Conservation (phyloP, 2,797 vertebrate species). For the Chelidonichthys spinosus region DNA sequence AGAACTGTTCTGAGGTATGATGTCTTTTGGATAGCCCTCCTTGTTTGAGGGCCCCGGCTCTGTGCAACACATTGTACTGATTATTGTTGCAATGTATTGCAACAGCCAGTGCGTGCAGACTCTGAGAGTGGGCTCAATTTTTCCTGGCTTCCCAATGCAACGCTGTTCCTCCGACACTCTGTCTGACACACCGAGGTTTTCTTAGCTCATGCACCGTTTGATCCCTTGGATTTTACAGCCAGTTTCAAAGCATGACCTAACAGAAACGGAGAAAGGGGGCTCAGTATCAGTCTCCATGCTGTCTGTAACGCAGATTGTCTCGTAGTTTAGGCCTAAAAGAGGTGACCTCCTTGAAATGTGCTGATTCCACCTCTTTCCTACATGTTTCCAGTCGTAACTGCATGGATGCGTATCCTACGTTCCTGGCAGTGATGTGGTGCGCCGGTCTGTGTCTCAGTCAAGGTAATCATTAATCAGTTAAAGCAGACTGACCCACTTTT, state of each 20-base stretch:
- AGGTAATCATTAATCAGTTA: constrained; percentile 84
- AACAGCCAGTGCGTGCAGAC: constrained; percentile 27
- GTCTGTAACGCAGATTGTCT: constrained; percentile 36
- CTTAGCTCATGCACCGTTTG: constrained; percentile 3
- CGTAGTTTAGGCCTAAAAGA: constrained; percentile 26
- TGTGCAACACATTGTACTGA: constrained; percentile 26
- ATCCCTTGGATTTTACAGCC: not conserved
- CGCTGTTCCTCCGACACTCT: constrained; percentile 2
- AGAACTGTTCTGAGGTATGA: not conserved
- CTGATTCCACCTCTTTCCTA: constrained; percentile 19
- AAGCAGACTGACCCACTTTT: not conserved
- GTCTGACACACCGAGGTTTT: constrained; percentile 4
- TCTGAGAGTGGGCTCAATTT: constrained; percentile 26
- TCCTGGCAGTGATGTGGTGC: constrained; percentile 93
- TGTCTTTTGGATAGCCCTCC: not conserved
- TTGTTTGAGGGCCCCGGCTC: not conserved
- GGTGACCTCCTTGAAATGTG: constrained; percentile 23
- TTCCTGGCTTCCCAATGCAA: constrained; percentile 47
- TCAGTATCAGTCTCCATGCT: not conserved
- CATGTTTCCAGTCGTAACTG: constrained; percentile 90
- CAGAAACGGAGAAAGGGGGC: not conserved
- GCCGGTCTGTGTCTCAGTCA: constrained; percentile 94
- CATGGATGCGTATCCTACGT: constrained; percentile 92
- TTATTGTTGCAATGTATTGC: constrained; percentile 59
- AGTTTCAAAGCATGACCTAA: constrained; percentile 25